A percentile compares a stretch with the other conserved stretches of the same genome.
These are phyloP conservation scores for Galerucella nymphaeae DNA, from an alignment of 2,888 invertebrate genomes.

Conservation along the genomic window DNA sequence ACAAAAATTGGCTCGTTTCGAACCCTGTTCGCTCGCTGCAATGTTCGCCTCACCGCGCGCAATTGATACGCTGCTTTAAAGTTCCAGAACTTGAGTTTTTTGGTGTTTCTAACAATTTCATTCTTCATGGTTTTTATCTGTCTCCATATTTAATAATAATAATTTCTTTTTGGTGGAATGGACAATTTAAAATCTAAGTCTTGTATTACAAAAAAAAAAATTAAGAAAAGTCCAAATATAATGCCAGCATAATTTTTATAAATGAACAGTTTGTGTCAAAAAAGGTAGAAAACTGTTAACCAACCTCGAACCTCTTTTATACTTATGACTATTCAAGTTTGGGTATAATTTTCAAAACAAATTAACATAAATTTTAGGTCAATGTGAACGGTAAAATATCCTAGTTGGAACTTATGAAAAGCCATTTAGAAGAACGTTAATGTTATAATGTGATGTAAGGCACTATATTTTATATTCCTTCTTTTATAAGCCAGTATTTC, in stretches of 20 bases:
- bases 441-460: conserved; percentile 37
- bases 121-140: no score
- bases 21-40: no score
- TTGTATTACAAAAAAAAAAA: conserved; percentile 1
- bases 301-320: conserved; percentile 21
- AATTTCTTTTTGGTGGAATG: not conserved
- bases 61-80: no score
- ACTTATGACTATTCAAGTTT: conserved; percentile 29
- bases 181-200: not conserved
- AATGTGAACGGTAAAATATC: conserved; percentile 35
- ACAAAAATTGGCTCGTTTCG: no score
- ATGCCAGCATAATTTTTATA: conserved; percentile 37
- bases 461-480: conserved; percentile 30
- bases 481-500: conserved; percentile 16
- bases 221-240: conserved; percentile 30
- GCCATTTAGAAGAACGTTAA: conserved; percentile 32
- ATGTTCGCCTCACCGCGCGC: no score
- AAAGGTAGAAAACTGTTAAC: conserved; percentile 31
- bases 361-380: conserved; percentile 45
- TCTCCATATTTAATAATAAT: not conserved
- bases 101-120: no score
- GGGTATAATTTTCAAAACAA: conserved; percentile 42
- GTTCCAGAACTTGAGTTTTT: no score
- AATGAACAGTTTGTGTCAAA: conserved; percentile 36
- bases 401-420: conserved; percentile 39